Conservation (phyloP, 2,888 invertebrate genomes). For the Xylophagus ater region DNA sequence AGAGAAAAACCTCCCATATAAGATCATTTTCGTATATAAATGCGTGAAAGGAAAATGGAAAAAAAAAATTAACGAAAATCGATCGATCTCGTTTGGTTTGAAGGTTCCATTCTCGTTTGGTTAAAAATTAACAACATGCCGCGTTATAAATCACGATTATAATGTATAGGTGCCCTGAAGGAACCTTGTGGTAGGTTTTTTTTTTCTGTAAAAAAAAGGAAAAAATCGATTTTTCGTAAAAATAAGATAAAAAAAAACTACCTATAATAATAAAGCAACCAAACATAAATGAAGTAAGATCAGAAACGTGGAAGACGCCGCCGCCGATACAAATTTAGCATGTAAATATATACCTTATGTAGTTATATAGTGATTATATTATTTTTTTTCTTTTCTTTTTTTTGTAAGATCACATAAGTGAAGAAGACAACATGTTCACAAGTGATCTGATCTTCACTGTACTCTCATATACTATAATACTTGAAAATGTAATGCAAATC, state of each 20-base stretch:
- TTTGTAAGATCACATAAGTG: no score
- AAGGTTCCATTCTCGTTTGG: slow-evolving; percentile 8
- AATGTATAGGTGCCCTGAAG: slow-evolving; percentile 12
- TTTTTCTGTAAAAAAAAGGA: no score
- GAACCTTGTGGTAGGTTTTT: slow-evolving; percentile 12
- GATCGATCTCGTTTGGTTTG: slow-evolving; percentile 10
- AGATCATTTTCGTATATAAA: no score
- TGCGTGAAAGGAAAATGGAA: no score
- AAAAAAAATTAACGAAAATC: no score
- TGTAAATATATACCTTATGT: no score
- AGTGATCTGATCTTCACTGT: slow-evolving; percentile 9
- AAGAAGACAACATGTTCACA: slow-evolving; percentile 13
- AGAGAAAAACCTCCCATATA: no score
- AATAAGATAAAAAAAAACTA: slow-evolving; percentile 5
- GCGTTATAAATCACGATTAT: slow-evolving; percentile 12
- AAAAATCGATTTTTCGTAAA: no score
- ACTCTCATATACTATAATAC: no score
- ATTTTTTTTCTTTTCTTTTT: no score
- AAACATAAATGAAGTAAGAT: slow-evolving; percentile 10
- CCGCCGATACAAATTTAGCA: slow-evolving; percentile 8
- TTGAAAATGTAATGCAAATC: slow-evolving; percentile 9
- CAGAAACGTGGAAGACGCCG: slow-evolving; percentile 13
- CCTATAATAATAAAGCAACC: slow-evolving; percentile 10
- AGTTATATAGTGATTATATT: no score
- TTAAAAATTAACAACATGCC: slow-evolving; percentile 13